Conservation (phyloP, 2,113 vertebrate genomes). For the Megaceryle torquata region DNA sequence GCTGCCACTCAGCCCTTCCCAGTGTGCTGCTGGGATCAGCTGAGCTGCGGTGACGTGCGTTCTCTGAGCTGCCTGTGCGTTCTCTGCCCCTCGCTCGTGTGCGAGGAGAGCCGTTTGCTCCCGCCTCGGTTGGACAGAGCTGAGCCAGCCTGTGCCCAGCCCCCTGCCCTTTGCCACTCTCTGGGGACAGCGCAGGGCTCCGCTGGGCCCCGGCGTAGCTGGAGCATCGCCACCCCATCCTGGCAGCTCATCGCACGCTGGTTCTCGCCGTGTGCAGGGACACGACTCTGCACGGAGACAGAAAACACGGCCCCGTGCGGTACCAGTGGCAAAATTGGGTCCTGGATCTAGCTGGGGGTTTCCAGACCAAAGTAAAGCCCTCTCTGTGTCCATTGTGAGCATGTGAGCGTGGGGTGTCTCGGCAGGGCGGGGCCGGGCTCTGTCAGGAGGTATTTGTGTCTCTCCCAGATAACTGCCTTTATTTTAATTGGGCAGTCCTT, state of each 20-base stretch:
- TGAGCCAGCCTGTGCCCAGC: neutral
- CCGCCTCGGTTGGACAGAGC: neutral
- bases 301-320: too few relatives aligned
- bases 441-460: neutral
- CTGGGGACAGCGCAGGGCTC: neutral
- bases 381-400: neutral
- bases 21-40: neutral
- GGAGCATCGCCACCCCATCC: neutral
- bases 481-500: conserved; percentile 14
- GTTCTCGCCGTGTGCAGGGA: neutral
- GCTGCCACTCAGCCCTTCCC: neutral
- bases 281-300: neutral
- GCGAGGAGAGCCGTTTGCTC: neutral
- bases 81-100: neutral
- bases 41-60: neutral
- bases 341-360: neutral
- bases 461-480: conserved; percentile 17
- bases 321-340: neutral
- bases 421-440: neutral
- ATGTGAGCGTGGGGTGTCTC: neutral
- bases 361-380: neutral
- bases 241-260: accelerated
- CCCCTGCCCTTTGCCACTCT: neutral
- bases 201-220: accelerated
- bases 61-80: neutral